Percentiles rank a stretch among this genome's conserved stretches.
Conservation (phyloP, 2,888 invertebrate species). For the Platycnemis pennipes region DNA sequence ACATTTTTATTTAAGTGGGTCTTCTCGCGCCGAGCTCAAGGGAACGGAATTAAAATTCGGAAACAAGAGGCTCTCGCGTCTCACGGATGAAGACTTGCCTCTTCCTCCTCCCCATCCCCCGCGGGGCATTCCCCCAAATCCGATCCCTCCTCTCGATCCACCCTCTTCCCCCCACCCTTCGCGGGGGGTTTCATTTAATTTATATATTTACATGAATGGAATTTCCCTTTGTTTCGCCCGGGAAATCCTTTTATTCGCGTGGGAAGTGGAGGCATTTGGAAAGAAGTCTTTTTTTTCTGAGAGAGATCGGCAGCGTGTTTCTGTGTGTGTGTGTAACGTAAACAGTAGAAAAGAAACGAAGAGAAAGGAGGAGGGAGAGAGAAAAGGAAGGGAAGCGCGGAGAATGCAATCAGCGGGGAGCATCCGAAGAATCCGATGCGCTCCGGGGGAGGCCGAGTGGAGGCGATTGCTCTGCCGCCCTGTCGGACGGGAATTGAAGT, state of each 20-base stretch:
- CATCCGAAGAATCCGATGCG: no score
- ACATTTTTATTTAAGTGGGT: background rate
- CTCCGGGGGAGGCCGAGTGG: no score
- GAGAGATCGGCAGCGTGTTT: background rate
- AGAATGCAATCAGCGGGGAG: no score
- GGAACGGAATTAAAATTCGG: background rate
- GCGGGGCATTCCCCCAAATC: background rate
- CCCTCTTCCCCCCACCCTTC: background rate
- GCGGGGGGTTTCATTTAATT: background rate
- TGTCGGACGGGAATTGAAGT: no score
- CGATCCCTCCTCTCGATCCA: background rate
- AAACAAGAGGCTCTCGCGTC: background rate
- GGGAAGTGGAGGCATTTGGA: background rate
- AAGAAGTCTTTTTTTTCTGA: background rate
- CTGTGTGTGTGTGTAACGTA: background rate
- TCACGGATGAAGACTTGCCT: background rate
- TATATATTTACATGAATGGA: background rate
- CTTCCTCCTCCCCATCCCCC: background rate
- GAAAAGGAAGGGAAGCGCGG: no score
- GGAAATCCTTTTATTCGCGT: background rate
- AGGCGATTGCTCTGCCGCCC: no score
- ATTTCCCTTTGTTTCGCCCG: background rate
- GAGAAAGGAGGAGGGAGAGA: no score
- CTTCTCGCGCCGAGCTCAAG: background rate
- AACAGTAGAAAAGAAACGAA: no score